phyloP scores from a whole-genome alignment of 92 coral and sea anemone genomes.

The Anthopleura xanthogrammica region DNA sequence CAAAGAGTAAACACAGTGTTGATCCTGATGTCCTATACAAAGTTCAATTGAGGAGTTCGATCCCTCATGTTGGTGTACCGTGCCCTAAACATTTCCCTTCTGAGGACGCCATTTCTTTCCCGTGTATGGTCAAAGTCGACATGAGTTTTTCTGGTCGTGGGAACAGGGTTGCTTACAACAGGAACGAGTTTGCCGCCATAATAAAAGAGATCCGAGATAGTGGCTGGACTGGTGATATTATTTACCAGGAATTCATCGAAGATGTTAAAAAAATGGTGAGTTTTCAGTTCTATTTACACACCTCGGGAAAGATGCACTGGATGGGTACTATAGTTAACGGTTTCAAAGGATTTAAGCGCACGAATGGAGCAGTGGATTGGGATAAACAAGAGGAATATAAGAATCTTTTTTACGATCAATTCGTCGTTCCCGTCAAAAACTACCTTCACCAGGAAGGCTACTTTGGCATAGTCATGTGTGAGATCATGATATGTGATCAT shows the following conservation, averaged over 20 bases:
- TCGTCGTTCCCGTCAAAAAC: not conserved
- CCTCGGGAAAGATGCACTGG: constrained; percentile 6
- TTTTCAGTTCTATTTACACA: constrained; percentile 43
- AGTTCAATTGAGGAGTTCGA: constrained; percentile 12
- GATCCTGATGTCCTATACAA: too few relatives aligned
- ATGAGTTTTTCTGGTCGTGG: constrained; percentile 37
- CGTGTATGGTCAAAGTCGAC: constrained; percentile 33
- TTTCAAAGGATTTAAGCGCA: constrained; percentile 27
- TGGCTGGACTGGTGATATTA: constrained; percentile 35
- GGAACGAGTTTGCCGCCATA: constrained; percentile 18
- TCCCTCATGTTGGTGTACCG: constrained; percentile 41
- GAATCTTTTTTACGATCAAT: constrained; percentile 15
- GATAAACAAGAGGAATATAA: constrained; percentile 26
- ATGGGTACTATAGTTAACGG: constrained; percentile 32
- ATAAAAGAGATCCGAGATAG: constrained; percentile 1
- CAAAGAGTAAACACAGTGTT: too few relatives aligned
- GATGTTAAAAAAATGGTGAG: not conserved
- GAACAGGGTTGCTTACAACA: constrained; percentile 28
- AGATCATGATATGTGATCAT: constrained; percentile 30
- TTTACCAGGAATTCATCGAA: constrained; percentile 38
- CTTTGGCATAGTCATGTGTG: constrained; percentile 52
- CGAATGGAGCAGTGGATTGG: constrained; percentile 1
- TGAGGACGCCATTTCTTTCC: not conserved
- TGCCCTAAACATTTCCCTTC: constrained; percentile 30
- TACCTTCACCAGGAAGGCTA: constrained; percentile 42